Base-by-base conservation (phyloP, 35 echinoderm and acorn worm species). In the Stichopus chloronotus region DNA sequence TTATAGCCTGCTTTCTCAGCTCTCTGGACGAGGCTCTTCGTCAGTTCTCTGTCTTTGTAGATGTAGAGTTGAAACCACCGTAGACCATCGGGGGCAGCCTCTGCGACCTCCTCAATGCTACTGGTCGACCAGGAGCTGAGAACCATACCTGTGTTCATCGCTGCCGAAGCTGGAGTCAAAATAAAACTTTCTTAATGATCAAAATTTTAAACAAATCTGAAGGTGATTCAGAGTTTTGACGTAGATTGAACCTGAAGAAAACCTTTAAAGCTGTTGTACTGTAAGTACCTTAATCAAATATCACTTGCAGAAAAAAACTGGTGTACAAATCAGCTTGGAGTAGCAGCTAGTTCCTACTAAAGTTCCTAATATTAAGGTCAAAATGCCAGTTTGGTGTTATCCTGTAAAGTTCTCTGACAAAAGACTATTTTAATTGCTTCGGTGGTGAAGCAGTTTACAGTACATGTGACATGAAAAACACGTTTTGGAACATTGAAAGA, bases 31-130 rank as follows among this genome's bases (percentile, higher is more conserved):
- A 96, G 91, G 56, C 79, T 72, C 57, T 85, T 55, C 25, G 88
- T 85, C 12, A 94, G 60, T 23, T 96, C 87, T 13, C 95, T 59
- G n/a, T 93, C 93, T 87, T 91, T 91, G 77, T 92, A 98, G 30
- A 98, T 74, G 12, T 96, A 94, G 57, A 98, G 93, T 74, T 98
- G 97, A 72, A 98, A 94, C 97, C 97, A 98, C 8, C 91, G 78
- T 8, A 94, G 88, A 43, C 96, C 94, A 59, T 88, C 87, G 1
- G 94, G 88, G 53, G 96, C 78, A 9, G 92, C 96, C 61, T 89
- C 90, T 9, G 92, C 92, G 30, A 98, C 94, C 25, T 98, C 96
- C 76, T 98, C 96, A 9, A 98, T 93, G 16, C 84, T 95, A n/a
- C 74, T 79, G 23, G 96, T 98, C 57, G 96, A 85, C 91, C 94